These are phyloP conservation scores for Arvicanthis niloticus DNA, from an alignment of 2,113 vertebrate genomes.

Conservation along the genomic window DNA sequence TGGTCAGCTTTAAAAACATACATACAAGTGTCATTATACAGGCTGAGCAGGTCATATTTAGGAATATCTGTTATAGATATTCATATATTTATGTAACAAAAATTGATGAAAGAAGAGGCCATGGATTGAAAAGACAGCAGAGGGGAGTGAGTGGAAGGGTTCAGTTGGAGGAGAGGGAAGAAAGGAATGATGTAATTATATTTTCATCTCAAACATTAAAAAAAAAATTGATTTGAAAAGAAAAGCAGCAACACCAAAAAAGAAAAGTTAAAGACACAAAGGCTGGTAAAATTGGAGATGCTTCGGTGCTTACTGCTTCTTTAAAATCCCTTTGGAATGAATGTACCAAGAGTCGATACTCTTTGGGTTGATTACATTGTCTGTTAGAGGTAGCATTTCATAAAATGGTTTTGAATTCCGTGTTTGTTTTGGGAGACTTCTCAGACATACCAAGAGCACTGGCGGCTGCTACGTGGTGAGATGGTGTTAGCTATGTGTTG, in stretches of 20 bases:
- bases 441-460: background rate
- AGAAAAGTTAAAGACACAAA: background rate
- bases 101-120: background rate
- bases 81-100: background rate
- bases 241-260: background rate
- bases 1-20: too few species aligned
- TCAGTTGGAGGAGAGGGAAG: background rate
- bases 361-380: constrained; percentile 4
- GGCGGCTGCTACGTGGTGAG: background rate
- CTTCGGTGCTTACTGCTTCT: background rate
- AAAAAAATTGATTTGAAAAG: background rate
- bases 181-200: too few species aligned
- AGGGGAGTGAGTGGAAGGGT: background rate
- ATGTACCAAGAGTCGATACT: background rate
- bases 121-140: background rate
- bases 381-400: background rate
- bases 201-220: background rate
- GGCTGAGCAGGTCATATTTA: too few species aligned
- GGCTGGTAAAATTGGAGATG: background rate
- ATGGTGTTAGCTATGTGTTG: background rate
- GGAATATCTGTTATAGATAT: background rate
- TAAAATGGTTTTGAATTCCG: background rate
- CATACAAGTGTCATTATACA: too few species aligned
- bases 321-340: constrained; percentile 54
- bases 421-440: background rate